Base-by-base conservation (phyloP, 2,797 vertebrate species). In the Acanthornis magna region DNA sequence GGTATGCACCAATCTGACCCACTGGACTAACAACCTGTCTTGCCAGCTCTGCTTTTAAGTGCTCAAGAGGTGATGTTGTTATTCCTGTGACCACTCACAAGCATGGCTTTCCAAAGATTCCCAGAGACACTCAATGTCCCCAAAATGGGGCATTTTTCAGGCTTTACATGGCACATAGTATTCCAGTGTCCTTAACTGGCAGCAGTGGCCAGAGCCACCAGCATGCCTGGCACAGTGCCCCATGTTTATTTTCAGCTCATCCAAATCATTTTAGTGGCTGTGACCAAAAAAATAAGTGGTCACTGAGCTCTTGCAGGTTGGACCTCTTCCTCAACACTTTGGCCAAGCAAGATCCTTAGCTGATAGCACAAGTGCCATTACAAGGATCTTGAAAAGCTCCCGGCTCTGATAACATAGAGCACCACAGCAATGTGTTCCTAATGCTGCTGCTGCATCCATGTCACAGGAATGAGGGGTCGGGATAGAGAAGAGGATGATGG, bases 381-480 rank as follows among this genome's bases (percentile, higher is more conserved):
- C 38, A 62, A 71, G 51, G 43, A 79, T 32, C 18, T 16, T 34
- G 63, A 67, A 61, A 51, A 85, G 57, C 4, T 3, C 8, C 7
- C 0, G 3, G 50, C 40, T 3, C 1, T 22, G 76, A 60, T 38
- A 75, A 73, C 6, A 9, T 70, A 42, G 66, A 84, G 40, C 9
- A 71, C 47, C 73, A 68, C 74, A 68, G 55, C 10, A 50, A 66
- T 7, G 1, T 0, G 19, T 12, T 30, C 61, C 43, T 17, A 42
- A 71, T 2, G 48, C 57, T 27, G 65, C 66, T 54, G 60, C 71
- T 61, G 48, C 10, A 1, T 13, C 45, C 2, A 0, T 0, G 3
- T 16, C 50, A n/a, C 1, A 3, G 55, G 0, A 0, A 27, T 0
- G 20, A 87, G 30, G 47, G 77, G 9, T 13, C 0, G 0, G 48